Conservation (phyloP, 1,140 invertebrate species). For the Heliothis virescens region DNA sequence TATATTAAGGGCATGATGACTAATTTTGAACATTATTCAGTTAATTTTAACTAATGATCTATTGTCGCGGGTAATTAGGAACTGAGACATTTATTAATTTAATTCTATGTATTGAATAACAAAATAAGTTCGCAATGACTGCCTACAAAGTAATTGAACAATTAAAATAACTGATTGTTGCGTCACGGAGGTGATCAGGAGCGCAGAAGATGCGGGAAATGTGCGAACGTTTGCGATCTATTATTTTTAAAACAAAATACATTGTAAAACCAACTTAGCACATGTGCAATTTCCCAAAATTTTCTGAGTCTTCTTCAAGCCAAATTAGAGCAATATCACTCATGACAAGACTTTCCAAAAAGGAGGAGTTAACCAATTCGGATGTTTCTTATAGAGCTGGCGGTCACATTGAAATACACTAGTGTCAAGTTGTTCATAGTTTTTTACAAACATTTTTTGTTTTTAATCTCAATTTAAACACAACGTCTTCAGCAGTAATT, state of each 20-base stretch:
- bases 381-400: too few relatives aligned
- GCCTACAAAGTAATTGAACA: not conserved
- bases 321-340: too few relatives aligned
- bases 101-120: not conserved
- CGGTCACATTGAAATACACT: not conserved
- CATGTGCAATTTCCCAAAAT: too few relatives aligned
- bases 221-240: not conserved
- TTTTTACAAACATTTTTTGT: too few relatives aligned
- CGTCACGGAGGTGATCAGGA: constrained; percentile 10
- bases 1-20: not conserved
- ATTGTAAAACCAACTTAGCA: too few relatives aligned
- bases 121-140: not conserved
- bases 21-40: not conserved
- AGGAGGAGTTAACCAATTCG: too few relatives aligned
- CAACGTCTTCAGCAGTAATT: too few relatives aligned
- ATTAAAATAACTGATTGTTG: constrained; percentile 9
- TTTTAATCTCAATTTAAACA: too few relatives aligned
- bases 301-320: not conserved
- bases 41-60: constrained; percentile 23
- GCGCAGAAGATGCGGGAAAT: constrained; percentile 4
- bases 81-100: not conserved
- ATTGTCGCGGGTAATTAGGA: not conserved
- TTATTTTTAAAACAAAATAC: too few relatives aligned
- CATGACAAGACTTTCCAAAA: too few relatives aligned
- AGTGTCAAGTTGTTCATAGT: too few relatives aligned